Evolutionary conservation across 2,113 vertebrate species (phyloP).

Genomic region (Mixornis gularis): DNA sequence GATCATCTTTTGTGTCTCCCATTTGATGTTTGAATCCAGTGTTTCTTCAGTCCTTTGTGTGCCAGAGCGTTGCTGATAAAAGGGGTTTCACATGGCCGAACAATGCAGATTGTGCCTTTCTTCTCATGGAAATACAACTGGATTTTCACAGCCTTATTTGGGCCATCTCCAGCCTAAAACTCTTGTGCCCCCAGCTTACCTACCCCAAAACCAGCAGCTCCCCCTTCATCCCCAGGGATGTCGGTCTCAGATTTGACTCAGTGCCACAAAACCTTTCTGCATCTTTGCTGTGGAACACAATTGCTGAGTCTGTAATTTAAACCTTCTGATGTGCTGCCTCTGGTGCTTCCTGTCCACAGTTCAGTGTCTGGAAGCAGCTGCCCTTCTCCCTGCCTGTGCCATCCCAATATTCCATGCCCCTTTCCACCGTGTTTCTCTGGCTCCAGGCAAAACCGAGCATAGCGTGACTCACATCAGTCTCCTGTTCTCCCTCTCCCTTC

Average conservation of each 20-base stretch:
- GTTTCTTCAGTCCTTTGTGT: constrained; percentile 9
- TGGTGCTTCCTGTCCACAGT: not conserved
- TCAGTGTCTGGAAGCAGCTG: not conserved
- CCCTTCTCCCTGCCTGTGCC: not conserved
- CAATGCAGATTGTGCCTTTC: not conserved
- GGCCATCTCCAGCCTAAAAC: not conserved
- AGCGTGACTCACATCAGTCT: not conserved
- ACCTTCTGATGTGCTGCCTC: not conserved
- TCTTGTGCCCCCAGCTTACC: not conserved
- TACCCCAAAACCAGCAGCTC: not conserved
- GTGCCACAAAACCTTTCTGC: not conserved
- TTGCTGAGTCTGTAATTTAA: not conserved
- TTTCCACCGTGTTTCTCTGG: not conserved
- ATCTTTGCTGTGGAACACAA: not conserved
- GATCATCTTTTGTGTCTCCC: not conserved
- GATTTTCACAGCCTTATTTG: not conserved
- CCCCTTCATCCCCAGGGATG: not conserved
- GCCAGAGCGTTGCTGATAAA: not conserved
- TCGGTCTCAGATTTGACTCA: rapidly evolving
- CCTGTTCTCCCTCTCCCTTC: not conserved
- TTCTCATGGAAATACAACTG: not conserved
- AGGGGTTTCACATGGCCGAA: not conserved
- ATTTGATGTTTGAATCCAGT: not conserved
- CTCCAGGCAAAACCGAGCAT: not conserved
- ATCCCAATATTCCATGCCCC: rapidly evolving